Evolutionary conservation across 2,888 invertebrate genomes (phyloP).

Genomic region (Saturnia pavonia): DNA sequence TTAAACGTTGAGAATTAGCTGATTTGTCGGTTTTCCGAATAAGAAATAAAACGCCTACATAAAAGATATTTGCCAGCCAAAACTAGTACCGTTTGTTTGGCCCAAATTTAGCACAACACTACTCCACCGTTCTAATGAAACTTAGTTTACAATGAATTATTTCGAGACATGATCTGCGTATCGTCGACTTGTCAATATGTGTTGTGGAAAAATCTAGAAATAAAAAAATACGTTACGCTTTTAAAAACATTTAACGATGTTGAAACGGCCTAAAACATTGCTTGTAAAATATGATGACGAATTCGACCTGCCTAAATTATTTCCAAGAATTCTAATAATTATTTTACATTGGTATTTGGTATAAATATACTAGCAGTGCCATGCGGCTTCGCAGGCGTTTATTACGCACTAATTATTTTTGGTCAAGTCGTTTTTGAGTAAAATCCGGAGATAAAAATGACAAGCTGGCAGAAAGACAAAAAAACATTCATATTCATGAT

Average conservation of each 20-base stretch:
- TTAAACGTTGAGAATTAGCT: slow-evolving; percentile 5
- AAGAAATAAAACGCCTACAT: slow-evolving; percentile 22
- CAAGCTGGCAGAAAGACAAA: too few species aligned
- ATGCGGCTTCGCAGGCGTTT: not conserved
- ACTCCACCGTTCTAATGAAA: slow-evolving; percentile 21
- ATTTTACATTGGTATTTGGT: not conserved
- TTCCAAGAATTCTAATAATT: not conserved
- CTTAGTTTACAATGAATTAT: slow-evolving; percentile 19
- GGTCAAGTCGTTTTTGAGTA: too few species aligned
- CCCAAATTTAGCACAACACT: slow-evolving; percentile 20
- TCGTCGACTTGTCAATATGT: slow-evolving; percentile 19
- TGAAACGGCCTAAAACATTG: slow-evolving; percentile 11
- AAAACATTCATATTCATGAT: too few species aligned
- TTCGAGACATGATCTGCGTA: slow-evolving; percentile 21
- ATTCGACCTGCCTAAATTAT: not conserved
- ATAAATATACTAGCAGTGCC: not conserved
- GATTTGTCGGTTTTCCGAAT: not conserved
- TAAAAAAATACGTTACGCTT: slow-evolving; percentile 11
- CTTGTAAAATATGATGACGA: slow-evolving; percentile 15
- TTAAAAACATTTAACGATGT: slow-evolving; percentile 9
- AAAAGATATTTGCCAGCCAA: slow-evolving; percentile 16
- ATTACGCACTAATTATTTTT: too few species aligned
- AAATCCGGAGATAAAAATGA: too few species aligned
- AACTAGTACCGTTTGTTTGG: slow-evolving; percentile 20
- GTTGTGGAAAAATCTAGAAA: slow-evolving; percentile 18